Evolutionary conservation across 1,140 invertebrate genomes (phyloP).

Genomic region (Dermatophagoides farinae): DNA sequence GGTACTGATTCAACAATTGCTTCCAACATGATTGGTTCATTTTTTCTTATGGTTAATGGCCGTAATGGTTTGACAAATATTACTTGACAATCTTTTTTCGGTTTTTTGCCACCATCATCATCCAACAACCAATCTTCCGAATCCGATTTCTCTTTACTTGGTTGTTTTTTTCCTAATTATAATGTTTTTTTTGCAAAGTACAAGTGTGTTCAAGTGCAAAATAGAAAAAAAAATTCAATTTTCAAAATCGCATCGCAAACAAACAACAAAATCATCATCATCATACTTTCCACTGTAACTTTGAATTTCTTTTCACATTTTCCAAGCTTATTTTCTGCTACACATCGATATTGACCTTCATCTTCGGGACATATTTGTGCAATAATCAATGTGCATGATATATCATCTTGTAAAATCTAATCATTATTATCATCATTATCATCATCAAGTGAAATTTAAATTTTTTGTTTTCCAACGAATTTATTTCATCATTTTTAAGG

Average conservation of each 20-base stretch:
- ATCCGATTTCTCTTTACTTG: not conserved
- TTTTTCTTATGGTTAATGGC: slow-evolving; percentile 37
- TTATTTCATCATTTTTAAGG: not conserved
- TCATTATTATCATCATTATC: not conserved
- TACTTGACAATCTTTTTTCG: slow-evolving; percentile 32
- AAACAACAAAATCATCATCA: no score
- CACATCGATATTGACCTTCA: slow-evolving; percentile 30
- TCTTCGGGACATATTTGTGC: slow-evolving; percentile 43
- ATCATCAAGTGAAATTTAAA: no score
- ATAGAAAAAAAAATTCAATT: no score
- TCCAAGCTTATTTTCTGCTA: slow-evolving; percentile 31
- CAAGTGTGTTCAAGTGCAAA: no score
- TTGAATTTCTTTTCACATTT: slow-evolving; percentile 74
- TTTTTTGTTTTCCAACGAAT: no score
- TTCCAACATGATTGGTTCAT: slow-evolving; percentile 38
- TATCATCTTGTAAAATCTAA: slow-evolving; percentile 78
- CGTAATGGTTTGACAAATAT: slow-evolving; percentile 45
- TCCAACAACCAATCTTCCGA: not conserved
- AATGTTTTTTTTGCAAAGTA: no score
- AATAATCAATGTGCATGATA: slow-evolving; percentile 66
- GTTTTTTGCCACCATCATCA: slow-evolving; percentile 9
- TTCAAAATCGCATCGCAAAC: no score
- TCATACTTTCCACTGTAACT: slow-evolving; percentile 48
- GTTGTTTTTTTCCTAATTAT: no score
- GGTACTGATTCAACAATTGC: slow-evolving; percentile 45